Percentiles rank a stretch among this genome's conserved stretches.
Evolutionary conservation across 2,113 vertebrate species (phyloP).

Genomic region (Abramis brama): DNA sequence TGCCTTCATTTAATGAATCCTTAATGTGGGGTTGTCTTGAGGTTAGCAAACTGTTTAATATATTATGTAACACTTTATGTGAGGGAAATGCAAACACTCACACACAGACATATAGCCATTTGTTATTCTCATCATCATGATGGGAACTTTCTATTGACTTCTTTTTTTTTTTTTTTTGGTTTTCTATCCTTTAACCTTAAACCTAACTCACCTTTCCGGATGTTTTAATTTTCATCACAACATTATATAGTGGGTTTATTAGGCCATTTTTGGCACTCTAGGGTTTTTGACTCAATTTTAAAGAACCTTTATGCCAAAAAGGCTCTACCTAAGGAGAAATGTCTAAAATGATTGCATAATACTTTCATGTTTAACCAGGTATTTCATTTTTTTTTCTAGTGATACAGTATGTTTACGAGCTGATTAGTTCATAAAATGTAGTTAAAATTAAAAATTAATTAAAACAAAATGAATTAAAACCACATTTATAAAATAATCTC

Average conservation of each 20-base stretch:
- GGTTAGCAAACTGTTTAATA: background rate
- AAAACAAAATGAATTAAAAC: too few species aligned
- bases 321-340: too few species aligned
- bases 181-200: background rate
- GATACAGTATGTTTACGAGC: too few species aligned
- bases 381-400: rapidly evolving
- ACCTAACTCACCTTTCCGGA: background rate
- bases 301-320: too few species aligned
- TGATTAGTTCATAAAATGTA: too few species aligned
- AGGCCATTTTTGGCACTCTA: background rate
- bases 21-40: slow-evolving; percentile 17
- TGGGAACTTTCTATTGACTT: background rate
- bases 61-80: slow-evolving; percentile 16
- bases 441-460: too few species aligned
- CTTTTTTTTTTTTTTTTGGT: background rate
- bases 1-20: slow-evolving; percentile 20
- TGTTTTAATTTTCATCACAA: background rate
- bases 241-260: background rate
- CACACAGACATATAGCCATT: background rate
- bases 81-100: background rate
- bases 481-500: too few species aligned
- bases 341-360: too few species aligned
- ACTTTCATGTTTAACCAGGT: too few species aligned
- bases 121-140: background rate
- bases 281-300: too few species aligned